Evolutionary conservation across 2,113 vertebrate species (phyloP).

Genomic region (Neofelis nebulosa): DNA sequence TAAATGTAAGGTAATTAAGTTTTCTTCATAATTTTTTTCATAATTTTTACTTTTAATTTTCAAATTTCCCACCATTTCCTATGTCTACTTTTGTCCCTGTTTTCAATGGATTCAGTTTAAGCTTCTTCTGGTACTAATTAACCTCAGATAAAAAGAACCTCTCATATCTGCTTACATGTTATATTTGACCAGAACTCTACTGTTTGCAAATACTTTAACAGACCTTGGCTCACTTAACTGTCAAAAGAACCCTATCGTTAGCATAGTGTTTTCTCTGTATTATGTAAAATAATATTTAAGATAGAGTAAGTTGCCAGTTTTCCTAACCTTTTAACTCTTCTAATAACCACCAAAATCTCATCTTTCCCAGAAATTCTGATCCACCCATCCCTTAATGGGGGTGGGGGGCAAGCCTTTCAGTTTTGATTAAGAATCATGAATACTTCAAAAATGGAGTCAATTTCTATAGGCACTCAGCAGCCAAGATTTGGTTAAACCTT

Average conservation of each 20-base stretch:
- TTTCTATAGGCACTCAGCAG: neutral
- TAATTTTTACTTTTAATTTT: constrained; percentile 32
- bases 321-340: neutral
- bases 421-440: neutral
- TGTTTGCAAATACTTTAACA: neutral
- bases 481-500: neutral
- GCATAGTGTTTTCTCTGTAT: neutral
- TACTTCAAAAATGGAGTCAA: neutral
- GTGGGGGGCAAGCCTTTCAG: neutral
- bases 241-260: neutral
- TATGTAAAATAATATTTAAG: constrained; percentile 5
- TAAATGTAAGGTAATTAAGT: neutral
- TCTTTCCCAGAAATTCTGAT: neutral
- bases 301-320: neutral
- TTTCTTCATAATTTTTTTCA: neutral
- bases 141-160: neutral
- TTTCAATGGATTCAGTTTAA: constrained; percentile 34
- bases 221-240: neutral
- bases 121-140: neutral
- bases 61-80: neutral
- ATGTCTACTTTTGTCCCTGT: neutral
- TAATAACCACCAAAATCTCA: neutral
- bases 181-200: neutral
- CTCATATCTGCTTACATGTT: neutral
- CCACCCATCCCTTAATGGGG: neutral